Conservation (phyloP, 2,888 invertebrate species). For the Acanthosoma haemorrhoidale region DNA sequence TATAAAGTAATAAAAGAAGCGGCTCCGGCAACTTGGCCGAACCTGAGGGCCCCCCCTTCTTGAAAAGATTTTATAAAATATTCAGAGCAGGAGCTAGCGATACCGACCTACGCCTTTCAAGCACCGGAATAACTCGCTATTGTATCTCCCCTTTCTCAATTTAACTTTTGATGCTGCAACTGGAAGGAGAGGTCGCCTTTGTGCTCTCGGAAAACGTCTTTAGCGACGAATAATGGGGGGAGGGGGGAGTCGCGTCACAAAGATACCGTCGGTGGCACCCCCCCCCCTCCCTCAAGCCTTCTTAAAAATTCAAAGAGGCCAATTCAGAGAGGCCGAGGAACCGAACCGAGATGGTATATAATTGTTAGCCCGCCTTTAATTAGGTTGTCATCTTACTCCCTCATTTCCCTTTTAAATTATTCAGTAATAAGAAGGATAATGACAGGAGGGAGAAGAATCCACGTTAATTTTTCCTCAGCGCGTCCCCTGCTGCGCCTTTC, state of each 20-base stretch:
- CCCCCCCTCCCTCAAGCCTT: background rate
- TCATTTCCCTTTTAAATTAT: background rate
- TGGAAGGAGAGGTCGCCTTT: constrained; percentile 8
- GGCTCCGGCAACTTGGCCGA: background rate
- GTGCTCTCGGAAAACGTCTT: constrained; percentile 26
- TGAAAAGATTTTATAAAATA: constrained; percentile 39
- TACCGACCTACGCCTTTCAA: constrained; percentile 32
- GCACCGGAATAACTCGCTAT: constrained; percentile 15
- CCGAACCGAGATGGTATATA: background rate
- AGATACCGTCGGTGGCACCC: constrained; percentile 11
- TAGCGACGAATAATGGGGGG: constrained; percentile 18
- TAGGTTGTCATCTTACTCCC: constrained; percentile 29
- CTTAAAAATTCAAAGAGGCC: constrained; percentile 22
- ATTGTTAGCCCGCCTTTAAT: constrained; percentile 29
- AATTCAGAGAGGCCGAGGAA: background rate
- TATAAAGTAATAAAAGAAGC: constrained; percentile 39
- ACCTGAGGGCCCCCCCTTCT: background rate
- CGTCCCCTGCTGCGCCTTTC: background rate
- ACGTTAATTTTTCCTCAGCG: constrained; percentile 12
- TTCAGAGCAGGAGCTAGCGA: constrained; percentile 30
- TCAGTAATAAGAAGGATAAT: constrained; percentile 19
- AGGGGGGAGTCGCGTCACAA: constrained; percentile 20
- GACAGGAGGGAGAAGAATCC: background rate
- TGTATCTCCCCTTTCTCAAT: constrained; percentile 30
- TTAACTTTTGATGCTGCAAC: constrained; percentile 35